Base-by-base conservation (phyloP, 1,140 invertebrate genomes). In the Cyphomyrmex costatus region DNA sequence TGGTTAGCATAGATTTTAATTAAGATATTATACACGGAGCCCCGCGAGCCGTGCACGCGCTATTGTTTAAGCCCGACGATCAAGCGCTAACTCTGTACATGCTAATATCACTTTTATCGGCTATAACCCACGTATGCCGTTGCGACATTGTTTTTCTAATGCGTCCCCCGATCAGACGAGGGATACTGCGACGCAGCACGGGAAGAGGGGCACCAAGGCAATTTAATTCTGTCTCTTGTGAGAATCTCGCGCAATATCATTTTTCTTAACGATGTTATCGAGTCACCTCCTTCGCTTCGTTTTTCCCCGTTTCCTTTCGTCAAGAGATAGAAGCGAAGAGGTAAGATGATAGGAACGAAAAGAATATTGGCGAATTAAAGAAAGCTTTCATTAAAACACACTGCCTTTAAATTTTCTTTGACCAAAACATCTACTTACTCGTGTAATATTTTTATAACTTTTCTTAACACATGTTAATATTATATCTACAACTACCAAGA, bases 1-100 rank as follows among this genome's bases (percentile, higher is more conserved):
- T 77, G 87, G 88, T 61, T 74, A 87, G 79, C 80, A 82, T 91
- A 93, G 91, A 94, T 93, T 93, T 93, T 92, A 93, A 94, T 94
- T 93, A 93, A 93, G 91, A 94, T 90, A 90, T 93, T 90, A 88
- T 88, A 77, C 88, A 85, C 89, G 82, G 83, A 56, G 84, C 84
- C 85, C 89, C 89, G 84, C 86, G 84, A 87, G 58, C 63, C 73
- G 66, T 90, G 86, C 89, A 90, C 82, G 89, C 86, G 83, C 86
- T 70, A 90, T 85, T 90, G 88, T 83, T 85, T 84, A 19, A 56
- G 65, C 63, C 10, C 30, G 27, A 36, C 70, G 33, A 76, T 76
- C 78, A 60, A 49, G 68, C 70, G 36, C 79, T 90, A 87, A 90
- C 60, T 76, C 27, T 58, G 36, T 58, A 79, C 51, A 24, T 16